These are phyloP conservation scores for Calcarius ornatus DNA, from an alignment of 2,113 vertebrate species.

Conservation along the genomic window DNA sequence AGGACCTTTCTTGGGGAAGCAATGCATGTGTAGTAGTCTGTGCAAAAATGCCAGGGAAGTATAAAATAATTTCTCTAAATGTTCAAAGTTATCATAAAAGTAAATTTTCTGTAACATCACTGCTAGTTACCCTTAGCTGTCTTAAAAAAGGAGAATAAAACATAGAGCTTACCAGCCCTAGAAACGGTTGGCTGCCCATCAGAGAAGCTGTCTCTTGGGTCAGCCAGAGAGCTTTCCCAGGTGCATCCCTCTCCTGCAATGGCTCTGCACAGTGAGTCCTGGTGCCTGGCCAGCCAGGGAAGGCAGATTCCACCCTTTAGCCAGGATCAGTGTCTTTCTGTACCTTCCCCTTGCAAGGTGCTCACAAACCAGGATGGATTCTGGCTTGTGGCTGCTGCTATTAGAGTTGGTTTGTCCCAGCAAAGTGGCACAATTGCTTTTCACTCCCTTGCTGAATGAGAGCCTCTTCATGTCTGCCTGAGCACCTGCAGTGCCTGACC, in stretches of 20 bases:
- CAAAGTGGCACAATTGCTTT: fast-evolving
- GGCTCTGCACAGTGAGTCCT: neutral
- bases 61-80: neutral
- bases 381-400: neutral
- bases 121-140: neutral
- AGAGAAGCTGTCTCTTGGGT: neutral
- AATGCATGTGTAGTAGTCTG: neutral
- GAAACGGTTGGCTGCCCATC: neutral
- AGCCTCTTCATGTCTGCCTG: neutral
- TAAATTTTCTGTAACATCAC: neutral
- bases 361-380: neutral
- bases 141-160: neutral
- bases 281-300: too few species aligned
- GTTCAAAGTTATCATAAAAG: neutral
- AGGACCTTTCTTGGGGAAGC: neutral
- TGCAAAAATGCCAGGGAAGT: neutral
- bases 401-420: neutral
- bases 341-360: neutral
- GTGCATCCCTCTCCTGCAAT: neutral
- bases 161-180: neutral
- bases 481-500: neutral
- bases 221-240: fast-evolving
- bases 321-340: neutral
- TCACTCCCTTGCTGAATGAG: neutral
- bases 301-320: neutral